Evolutionary conservation across 2,113 vertebrate species (phyloP), one percentile per base, ranked within the genome.

Genomic region (Atractosteus spatula): DNA sequence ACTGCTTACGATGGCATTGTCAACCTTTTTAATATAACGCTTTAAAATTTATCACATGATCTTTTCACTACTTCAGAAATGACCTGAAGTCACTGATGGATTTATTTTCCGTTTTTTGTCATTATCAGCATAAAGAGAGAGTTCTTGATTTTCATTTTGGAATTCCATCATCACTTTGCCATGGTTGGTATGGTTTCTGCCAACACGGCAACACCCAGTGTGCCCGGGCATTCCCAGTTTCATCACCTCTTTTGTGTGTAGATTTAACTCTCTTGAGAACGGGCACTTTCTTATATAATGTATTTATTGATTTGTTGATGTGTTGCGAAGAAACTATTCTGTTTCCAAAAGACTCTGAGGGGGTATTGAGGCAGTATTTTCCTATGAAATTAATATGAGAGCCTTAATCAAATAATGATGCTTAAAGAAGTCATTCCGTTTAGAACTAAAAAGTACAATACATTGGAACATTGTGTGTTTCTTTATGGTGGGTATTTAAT

Each of bases 401-500:
- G 66, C 61, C 43, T 8, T 72, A 59, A 69, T 69, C 55, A 69
- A 54, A 76, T 76, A 70, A 47, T n/a, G 17, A n/a, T 10, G 41
- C 7, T 42, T 10, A 16, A 69, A 55, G 11, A 55, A 57, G 17
- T 17, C 56, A 41, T 62, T n/a, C n/a, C 14, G 3, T 16, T 68
- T 68, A 29, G 29, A n/a, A 66, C 17, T 11, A 54, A 62, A 51
- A 42, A 44, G 55, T 54, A n/a, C 12, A 59, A 13, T 55, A 43
- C 29, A 55, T 65, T 57, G 43, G 43, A 73, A 67, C 14, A 4
- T 44, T 44, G 16, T 17, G 41, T 44, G 8, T 51, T 71, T 71
- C 42, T 55, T 76, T 66, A n/a, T 67, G 56, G 41, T 4, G 65
- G 66, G 61, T 68, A 47, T 55, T 68, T 76, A 69, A 70, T 69